Evolutionary conservation across 2,888 invertebrate species (phyloP).

Genomic region (Lathronympha strigana): DNA sequence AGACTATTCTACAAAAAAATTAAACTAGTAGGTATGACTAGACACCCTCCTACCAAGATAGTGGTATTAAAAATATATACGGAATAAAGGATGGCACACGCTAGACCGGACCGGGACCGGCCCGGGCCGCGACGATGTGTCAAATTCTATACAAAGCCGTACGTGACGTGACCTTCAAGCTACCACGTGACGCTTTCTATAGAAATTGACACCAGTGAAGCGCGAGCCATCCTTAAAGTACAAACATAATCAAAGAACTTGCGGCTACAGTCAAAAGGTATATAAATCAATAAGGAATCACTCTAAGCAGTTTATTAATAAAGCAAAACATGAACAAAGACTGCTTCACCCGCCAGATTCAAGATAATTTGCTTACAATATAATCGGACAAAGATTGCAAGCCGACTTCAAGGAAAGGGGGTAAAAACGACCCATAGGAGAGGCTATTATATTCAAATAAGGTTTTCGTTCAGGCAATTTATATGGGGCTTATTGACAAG

Average conservation of each 20-base stretch:
- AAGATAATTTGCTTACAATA: slow-evolving; percentile 84
- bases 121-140: too few species aligned
- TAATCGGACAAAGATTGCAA: slow-evolving; percentile 80
- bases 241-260: neutral
- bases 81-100: too few species aligned
- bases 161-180: too few species aligned
- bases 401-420: slow-evolving; percentile 71
- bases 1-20: too few species aligned
- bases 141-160: too few species aligned
- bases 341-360: slow-evolving; percentile 73
- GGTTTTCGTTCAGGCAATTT: slow-evolving; percentile 78
- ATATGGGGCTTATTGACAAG: slow-evolving; percentile 84
- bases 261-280: slow-evolving; percentile 16
- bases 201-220: too few species aligned
- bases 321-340: slow-evolving; percentile 55
- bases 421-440: slow-evolving; percentile 74
- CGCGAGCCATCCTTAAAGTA: too few species aligned
- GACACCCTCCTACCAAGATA: too few species aligned
- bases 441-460: slow-evolving; percentile 83
- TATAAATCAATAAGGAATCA: slow-evolving; percentile 25
- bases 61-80: too few species aligned
- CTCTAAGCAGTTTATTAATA: slow-evolving; percentile 48
- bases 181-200: too few species aligned
- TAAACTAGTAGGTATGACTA: too few species aligned
- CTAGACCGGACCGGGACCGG: too few species aligned